Evolutionary conservation across 2,113 vertebrate genomes (phyloP).

Genomic region (western clawed frog (Xenopus tropicalis)): DNA sequence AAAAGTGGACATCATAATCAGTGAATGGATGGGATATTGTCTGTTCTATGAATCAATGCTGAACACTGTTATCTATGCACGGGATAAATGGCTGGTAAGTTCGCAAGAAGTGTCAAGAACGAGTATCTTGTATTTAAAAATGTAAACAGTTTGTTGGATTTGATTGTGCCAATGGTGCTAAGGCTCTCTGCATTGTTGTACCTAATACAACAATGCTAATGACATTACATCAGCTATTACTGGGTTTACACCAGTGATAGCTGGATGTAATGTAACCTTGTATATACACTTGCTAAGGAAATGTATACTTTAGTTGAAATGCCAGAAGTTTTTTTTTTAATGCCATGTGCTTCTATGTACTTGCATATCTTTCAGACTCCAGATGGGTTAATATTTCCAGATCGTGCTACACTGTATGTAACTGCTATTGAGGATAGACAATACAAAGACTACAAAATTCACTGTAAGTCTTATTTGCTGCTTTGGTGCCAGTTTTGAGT

Average conservation of each 20-base stretch:
- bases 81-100: slow-evolving; percentile 92
- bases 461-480: slow-evolving; percentile 69
- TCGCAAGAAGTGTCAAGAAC: no score
- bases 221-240: no score
- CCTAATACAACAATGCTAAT: no score
- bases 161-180: no score
- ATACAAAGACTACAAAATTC: slow-evolving; percentile 94
- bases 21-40: slow-evolving; percentile 95
- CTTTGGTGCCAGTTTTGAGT: neutral
- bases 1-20: slow-evolving; percentile 89
- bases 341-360: no score
- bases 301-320: no score
- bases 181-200: no score
- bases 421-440: slow-evolving; percentile 89
- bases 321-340: no score
- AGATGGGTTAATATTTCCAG: slow-evolving; percentile 87
- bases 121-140: neutral
- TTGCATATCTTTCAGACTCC: slow-evolving; percentile 66
- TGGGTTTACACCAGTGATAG: no score
- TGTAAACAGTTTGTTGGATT: no score
- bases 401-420: slow-evolving; percentile 84
- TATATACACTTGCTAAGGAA: no score
- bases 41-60: slow-evolving; percentile 94
- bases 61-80: slow-evolving; percentile 86
- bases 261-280: no score